Base-by-base conservation (phyloP, 2,888 invertebrate species). In the Caenorhabditis zanzibari region DNA sequence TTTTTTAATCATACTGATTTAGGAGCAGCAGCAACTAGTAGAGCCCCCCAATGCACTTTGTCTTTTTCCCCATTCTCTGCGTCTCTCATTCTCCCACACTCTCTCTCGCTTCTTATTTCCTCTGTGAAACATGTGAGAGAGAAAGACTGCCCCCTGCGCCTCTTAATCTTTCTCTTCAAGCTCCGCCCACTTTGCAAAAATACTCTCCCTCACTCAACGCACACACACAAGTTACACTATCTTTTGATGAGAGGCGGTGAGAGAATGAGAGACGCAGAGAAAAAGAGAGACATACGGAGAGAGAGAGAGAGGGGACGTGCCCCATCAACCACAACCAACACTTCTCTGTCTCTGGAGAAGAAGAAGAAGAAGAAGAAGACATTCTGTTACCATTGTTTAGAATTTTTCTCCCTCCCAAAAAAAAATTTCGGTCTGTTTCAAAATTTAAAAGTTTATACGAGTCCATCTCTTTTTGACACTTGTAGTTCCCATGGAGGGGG, bases 1-100 rank as follows among this genome's bases (percentile, higher is more conserved):
- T 68, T 68, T 68, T 68, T 68, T 68, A 68, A 68, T 68, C 68
- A 68, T 54, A 68, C 68, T 68, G 68, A 68, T 68, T 68, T 68
- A 54, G 61, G 35, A 14, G 32, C n/a, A 0, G 47, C 16, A 10
- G 1, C 10, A n/a, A n/a, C n/a, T n/a, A n/a, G n/a, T 2, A 0
- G 9, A 10, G 59, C 35, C 6, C 14, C 32, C 19, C 26, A 10
- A 28, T 68, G 66, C 66, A 66, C 66, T 66, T 66, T 66, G 49
- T 66, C 22, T 66, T 24, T 64, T 44, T 64, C 47, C 19, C 47
- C 26, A 14, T 49, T 49, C 1, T 54, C 68, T 68, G 54, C 35
- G 35, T 68, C 68, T 68, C 68, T 68, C 49, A 19, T n/a, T 19
- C 52, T 49, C 35, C 1, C 66, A 44, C 28, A 22, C 68, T 54